Evolutionary conservation across 2,797 vertebrate species (phyloP).

Genomic region (Gymnothorax reevesii): DNA sequence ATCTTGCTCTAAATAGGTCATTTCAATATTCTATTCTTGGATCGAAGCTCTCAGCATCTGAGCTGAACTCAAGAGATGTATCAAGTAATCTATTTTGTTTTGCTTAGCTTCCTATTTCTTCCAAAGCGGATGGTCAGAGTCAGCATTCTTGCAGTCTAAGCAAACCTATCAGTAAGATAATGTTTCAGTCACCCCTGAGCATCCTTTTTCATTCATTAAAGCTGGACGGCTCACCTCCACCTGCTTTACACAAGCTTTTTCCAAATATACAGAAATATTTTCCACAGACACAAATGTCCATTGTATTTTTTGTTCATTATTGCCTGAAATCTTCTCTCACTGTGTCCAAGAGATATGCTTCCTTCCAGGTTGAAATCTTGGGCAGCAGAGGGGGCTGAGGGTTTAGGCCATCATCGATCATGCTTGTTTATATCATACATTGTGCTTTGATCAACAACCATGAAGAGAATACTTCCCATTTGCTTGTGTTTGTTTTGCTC

Average conservation of each 20-base stretch:
- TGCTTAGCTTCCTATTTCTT: not conserved
- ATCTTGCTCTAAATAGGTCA: conserved; percentile 25
- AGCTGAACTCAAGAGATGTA: not conserved
- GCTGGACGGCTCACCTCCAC: conserved; percentile 14
- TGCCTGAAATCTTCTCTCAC: conserved; percentile 38
- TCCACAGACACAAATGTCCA: conserved; percentile 13
- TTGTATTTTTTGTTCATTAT: conserved; percentile 25
- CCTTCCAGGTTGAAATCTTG: not conserved
- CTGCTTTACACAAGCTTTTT: conserved; percentile 6
- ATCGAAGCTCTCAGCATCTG: conserved; percentile 2
- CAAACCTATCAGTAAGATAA: not conserved
- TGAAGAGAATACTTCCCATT: conserved; percentile 50
- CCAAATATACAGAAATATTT: conserved; percentile 13
- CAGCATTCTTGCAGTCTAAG: conserved; percentile 13
- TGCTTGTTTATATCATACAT: conserved; percentile 38
- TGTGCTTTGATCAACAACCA: conserved; percentile 53
- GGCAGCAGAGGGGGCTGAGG: not conserved
- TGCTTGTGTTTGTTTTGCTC: conserved; percentile 60
- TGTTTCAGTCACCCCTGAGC: not conserved
- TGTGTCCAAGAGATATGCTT: conserved; percentile 25
- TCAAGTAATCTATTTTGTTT: not conserved
- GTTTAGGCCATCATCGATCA: conserved; percentile 16
- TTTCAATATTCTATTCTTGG: conserved; percentile 19
- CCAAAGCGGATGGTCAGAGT: not conserved
- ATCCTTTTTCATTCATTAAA: conserved; percentile 30